Conservation (phyloP, 2,113 vertebrate species). For the Amblyornis subalaris region DNA sequence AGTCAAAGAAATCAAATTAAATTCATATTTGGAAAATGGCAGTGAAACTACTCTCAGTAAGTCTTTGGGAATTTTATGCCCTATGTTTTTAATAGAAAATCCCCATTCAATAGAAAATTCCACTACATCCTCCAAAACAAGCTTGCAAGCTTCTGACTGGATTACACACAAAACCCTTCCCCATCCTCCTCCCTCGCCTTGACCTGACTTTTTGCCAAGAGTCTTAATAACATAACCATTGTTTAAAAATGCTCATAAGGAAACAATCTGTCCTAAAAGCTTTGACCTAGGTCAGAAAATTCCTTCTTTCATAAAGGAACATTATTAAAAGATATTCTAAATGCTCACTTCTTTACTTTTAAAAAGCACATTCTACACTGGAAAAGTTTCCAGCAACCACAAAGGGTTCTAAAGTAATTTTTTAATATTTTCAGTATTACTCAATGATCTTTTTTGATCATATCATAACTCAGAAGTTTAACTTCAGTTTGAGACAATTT, state of each 20-base stretch:
- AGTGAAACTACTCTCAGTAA: not conserved
- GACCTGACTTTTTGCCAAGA: constrained; percentile 48
- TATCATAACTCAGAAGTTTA: not conserved
- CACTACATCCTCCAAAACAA: not conserved
- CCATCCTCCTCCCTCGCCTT: not conserved
- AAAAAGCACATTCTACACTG: not conserved
- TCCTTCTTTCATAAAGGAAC: not conserved
- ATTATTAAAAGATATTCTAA: not conserved
- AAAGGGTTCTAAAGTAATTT: not conserved
- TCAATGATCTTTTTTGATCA: not conserved
- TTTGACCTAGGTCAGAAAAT: constrained; percentile 60
- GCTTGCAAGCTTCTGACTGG: not conserved
- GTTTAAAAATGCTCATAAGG: constrained; percentile 57
- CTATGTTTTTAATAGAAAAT: not conserved
- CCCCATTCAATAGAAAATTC: not conserved
- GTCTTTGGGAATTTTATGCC: not conserved
- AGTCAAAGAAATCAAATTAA: not conserved
- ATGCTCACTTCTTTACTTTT: not conserved
- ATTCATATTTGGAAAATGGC: not conserved
- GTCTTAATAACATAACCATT: constrained; percentile 55
- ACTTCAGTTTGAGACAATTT: not conserved
- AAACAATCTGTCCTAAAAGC: constrained; percentile 57
- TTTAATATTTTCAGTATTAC: not conserved
- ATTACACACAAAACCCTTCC: not conserved
- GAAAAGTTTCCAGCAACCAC: not conserved